Conservation (phyloP, 1,140 invertebrate genomes). For the Gryllus bimaculatus region DNA sequence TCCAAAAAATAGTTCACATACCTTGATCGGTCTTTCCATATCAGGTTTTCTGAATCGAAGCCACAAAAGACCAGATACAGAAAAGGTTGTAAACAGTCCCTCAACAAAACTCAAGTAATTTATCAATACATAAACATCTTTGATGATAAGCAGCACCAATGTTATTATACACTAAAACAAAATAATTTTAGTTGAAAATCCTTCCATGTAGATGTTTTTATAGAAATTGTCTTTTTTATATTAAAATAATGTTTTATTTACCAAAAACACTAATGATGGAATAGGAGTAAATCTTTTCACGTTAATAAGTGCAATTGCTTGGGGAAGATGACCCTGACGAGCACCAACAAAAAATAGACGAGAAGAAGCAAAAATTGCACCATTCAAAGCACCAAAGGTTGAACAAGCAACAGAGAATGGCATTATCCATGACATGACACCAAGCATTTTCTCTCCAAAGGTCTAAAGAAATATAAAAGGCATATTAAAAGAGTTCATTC, state of each 20-base stretch:
- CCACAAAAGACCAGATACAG: slow-evolving; percentile 80
- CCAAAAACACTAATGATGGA: slow-evolving; percentile 76
- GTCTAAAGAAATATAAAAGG: slow-evolving; percentile 45
- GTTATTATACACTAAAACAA: slow-evolving; percentile 63
- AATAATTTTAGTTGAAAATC: slow-evolving; percentile 13
- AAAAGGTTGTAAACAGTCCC: slow-evolving; percentile 80
- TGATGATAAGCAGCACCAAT: slow-evolving; percentile 72
- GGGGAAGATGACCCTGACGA: slow-evolving; percentile 79
- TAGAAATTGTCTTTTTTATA: neutral
- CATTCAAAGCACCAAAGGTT: slow-evolving; percentile 75
- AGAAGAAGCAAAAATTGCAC: slow-evolving; percentile 83
- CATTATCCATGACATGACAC: slow-evolving; percentile 65
- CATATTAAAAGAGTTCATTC: neutral
- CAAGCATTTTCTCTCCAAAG: slow-evolving; percentile 65
- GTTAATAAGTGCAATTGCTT: slow-evolving; percentile 75
- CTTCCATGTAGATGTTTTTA: neutral
- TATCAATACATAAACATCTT: slow-evolving; percentile 80
- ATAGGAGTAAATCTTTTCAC: slow-evolving; percentile 70
- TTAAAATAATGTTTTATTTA: slow-evolving; percentile 37
- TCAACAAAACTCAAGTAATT: slow-evolving; percentile 93
- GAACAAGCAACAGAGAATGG: slow-evolving; percentile 77
- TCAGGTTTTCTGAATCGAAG: slow-evolving; percentile 73
- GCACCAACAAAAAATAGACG: slow-evolving; percentile 87
- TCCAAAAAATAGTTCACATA: slow-evolving; percentile 32
- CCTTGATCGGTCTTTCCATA: slow-evolving; percentile 78